Percentiles rank a stretch among this genome's conserved stretches.
Evolutionary conservation across 2,888 invertebrate species (phyloP).

Genomic region (Leptogaster cylindrica): DNA sequence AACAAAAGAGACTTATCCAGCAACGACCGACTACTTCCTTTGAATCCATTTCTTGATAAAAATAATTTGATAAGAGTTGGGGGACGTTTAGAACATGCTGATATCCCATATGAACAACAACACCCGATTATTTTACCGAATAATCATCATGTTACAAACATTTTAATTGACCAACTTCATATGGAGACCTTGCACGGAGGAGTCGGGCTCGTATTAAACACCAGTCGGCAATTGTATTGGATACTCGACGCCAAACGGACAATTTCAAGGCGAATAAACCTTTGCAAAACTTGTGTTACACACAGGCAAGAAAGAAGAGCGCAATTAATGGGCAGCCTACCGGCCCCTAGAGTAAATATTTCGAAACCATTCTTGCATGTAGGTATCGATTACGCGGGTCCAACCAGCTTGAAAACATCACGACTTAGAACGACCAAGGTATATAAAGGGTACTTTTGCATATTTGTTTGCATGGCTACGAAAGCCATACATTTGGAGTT

Average conservation of each 20-base stretch:
- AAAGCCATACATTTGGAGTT: not conserved
- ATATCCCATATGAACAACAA: constrained; percentile 34
- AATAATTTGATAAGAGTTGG: constrained; percentile 43
- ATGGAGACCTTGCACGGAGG: constrained; percentile 53
- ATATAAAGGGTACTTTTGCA: constrained; percentile 42
- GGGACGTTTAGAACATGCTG: constrained; percentile 42
- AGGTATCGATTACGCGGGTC: constrained; percentile 45
- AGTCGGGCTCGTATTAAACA: constrained; percentile 48
- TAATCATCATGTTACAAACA: constrained; percentile 20
- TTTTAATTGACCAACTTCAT: constrained; percentile 38
- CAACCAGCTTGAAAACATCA: constrained; percentile 43
- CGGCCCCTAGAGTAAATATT: constrained; percentile 34
- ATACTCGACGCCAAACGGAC: no score
- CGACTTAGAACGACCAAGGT: constrained; percentile 49
- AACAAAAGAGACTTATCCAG: constrained; percentile 1
- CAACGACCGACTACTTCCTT: constrained; percentile 38
- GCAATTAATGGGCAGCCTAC: constrained; percentile 43
- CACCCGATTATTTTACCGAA: constrained; percentile 45
- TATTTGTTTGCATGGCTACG: constrained; percentile 1
- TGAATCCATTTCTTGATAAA: constrained; percentile 44
- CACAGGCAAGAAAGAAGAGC: constrained; percentile 35
- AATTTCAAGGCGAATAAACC: no score
- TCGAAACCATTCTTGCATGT: constrained; percentile 39
- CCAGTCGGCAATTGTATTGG: constrained; percentile 37
- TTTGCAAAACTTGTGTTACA: constrained; percentile 41